These are phyloP conservation scores for Palythoa heliodiscus DNA, from an alignment of 92 coral and sea anemone genomes.

Conservation along the genomic window DNA sequence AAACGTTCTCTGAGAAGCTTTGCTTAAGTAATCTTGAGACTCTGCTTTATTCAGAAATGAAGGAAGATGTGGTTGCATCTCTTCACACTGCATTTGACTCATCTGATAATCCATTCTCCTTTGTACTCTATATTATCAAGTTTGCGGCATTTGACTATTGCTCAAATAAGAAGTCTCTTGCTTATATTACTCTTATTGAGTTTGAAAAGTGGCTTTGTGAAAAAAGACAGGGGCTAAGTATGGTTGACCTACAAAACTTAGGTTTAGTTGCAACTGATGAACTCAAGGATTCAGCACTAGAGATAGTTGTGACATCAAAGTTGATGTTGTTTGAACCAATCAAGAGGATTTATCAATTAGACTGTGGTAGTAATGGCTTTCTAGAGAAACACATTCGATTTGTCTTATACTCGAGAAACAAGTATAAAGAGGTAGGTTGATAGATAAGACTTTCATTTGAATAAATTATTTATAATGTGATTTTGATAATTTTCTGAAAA, in stretches of 20 bases:
- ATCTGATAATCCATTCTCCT: constrained; percentile 52
- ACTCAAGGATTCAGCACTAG: constrained; percentile 81
- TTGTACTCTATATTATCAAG: constrained; percentile 64
- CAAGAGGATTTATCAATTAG: constrained; percentile 83
- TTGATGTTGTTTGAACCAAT: constrained; percentile 84
- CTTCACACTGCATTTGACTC: neutral
- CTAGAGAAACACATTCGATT: constrained; percentile 82
- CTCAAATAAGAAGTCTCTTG: constrained; percentile 83
- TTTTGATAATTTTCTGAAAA: no score
- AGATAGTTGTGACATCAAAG: constrained; percentile 76
- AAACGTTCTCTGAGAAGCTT: neutral
- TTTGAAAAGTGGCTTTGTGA: constrained; percentile 75
- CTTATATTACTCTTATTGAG: constrained; percentile 77
- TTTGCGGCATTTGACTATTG: constrained; percentile 79
- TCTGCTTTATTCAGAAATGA: neutral
- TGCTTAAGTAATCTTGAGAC: constrained; percentile 36
- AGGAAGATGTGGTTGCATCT: neutral
- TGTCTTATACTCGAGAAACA: constrained; percentile 73
- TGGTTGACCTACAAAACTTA: constrained; percentile 39
- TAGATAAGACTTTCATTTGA: neutral
- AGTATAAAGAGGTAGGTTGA: constrained; percentile 80
- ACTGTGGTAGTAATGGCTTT: constrained; percentile 81
- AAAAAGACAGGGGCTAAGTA: constrained; percentile 49
- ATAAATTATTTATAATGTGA: neutral
- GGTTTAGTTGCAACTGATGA: constrained; percentile 63